A percentile compares a stretch with the other conserved stretches of the same genome.
phyloP scores from a whole-genome alignment of 2,888 invertebrate genomes.

The Buathra laborator region DNA sequence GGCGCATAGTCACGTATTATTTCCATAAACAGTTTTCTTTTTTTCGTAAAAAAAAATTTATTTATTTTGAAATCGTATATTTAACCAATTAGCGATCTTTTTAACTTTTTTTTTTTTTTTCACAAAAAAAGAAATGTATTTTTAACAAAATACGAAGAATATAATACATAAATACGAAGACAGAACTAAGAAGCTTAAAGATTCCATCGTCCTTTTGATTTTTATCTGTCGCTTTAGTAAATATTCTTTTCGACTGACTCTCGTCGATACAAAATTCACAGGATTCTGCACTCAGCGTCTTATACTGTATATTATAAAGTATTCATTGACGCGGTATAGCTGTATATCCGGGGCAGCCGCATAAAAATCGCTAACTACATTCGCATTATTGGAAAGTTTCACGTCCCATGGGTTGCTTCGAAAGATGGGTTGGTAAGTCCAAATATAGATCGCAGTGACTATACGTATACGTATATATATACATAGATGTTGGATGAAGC shows the following conservation, averaged over 20 bases:
- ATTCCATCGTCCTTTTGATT: neutral
- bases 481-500: slow-evolving; percentile 54
- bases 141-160: too few relatives aligned
- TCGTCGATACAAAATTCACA: slow-evolving; percentile 3
- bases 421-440: neutral
- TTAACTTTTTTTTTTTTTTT: too few relatives aligned
- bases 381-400: slow-evolving; percentile 77
- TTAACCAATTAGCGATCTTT: too few relatives aligned
- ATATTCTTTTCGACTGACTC: neutral
- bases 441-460: slow-evolving; percentile 33
- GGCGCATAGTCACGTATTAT: too few relatives aligned
- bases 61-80: too few relatives aligned
- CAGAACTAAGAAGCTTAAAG: too few relatives aligned
- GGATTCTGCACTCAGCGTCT: neutral
- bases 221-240: neutral
- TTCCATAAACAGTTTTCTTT: too few relatives aligned
- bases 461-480: slow-evolving; percentile 1
- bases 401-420: slow-evolving; percentile 58
- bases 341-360: slow-evolving; percentile 59
- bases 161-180: too few relatives aligned
- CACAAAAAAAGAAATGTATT: too few relatives aligned
- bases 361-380: slow-evolving; percentile 77
- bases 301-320: slow-evolving; percentile 18
- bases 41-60: too few relatives aligned
- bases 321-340: slow-evolving; percentile 30